These are phyloP conservation scores for Aegithalos caudatus DNA, from an alignment of 2,113 vertebrate genomes.

Conservation along the genomic window DNA sequence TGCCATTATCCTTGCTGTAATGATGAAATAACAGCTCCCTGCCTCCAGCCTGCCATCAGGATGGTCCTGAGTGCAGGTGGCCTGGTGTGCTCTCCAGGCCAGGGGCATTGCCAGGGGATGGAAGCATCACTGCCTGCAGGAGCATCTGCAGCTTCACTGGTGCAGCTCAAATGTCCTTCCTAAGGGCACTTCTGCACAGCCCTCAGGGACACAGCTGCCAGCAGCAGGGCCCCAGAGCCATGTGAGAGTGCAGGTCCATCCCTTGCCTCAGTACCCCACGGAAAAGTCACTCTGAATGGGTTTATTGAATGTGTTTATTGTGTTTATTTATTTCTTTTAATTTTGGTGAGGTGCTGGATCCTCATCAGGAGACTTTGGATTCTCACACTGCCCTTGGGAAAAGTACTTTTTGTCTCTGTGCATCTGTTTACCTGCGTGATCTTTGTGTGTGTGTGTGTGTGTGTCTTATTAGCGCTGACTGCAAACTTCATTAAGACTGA, in stretches of 20 bases:
- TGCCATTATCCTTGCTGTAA: constrained; percentile 13
- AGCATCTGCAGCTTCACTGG: background rate
- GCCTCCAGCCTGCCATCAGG: background rate
- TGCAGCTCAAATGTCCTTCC: background rate
- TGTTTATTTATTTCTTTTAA: background rate
- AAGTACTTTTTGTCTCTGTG: background rate
- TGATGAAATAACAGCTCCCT: constrained; percentile 38
- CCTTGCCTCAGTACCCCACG: background rate
- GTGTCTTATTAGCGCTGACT: background rate
- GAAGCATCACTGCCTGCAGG: background rate
- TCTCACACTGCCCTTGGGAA: background rate
- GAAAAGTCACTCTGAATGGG: background rate
- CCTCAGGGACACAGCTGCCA: background rate
- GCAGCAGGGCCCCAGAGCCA: background rate
- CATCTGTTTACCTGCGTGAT: background rate
- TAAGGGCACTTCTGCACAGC: background rate
- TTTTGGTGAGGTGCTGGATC: background rate
- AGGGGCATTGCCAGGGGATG: background rate
- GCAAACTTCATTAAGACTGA: background rate
- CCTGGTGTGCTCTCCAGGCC: background rate
- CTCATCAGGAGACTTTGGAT: background rate
- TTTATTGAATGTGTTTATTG: background rate
- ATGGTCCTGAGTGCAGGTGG: constrained; percentile 40
- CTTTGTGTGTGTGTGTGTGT: background rate
- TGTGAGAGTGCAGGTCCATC: background rate